These are phyloP conservation scores for Scaptomyza polygonia DNA, from an alignment of 2,888 invertebrate genomes.

Conservation along the genomic window DNA sequence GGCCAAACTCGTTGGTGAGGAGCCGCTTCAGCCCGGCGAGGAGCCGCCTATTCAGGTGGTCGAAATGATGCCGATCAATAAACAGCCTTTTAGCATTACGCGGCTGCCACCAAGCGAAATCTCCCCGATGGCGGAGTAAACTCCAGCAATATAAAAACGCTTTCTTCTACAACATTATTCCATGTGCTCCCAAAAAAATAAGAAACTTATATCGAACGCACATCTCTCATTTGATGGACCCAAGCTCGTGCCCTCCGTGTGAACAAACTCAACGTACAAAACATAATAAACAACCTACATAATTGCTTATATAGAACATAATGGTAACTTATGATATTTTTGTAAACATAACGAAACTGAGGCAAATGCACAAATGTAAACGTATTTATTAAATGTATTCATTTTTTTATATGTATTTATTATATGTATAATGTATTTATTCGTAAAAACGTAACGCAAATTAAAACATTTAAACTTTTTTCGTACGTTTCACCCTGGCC, in stretches of 20 bases:
- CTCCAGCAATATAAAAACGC: conserved; percentile 10
- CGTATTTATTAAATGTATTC: conserved; percentile 59
- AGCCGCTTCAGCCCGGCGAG: conserved; percentile 82
- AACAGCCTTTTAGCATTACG: conserved; percentile 83
- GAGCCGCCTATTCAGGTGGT: conserved; percentile 84
- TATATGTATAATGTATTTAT: conserved; percentile 46
- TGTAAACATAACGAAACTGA: conserved; percentile 24
- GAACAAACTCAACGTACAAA: conserved; percentile 59
- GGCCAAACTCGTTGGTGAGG: conserved; percentile 86
- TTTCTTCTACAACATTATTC: conserved; percentile 20
- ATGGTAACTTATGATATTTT: conserved; percentile 6
- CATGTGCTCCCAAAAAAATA: conserved; percentile 26
- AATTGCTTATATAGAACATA: conserved; percentile 6
- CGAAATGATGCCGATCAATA: conserved; percentile 84
- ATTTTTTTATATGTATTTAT: conserved; percentile 55
- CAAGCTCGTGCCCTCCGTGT: conserved; percentile 37
- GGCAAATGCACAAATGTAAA: conserved; percentile 40
- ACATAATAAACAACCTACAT: conserved; percentile 23
- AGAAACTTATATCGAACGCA: conserved; percentile 36
- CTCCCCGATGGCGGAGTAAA: conserved; percentile 65
- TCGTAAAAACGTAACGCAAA: conserved; percentile 48
- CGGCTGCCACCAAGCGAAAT: conserved; percentile 68
- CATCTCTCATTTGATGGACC: conserved; percentile 13
- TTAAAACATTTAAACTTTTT: conserved; percentile 59
- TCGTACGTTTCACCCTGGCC: conserved; percentile 64